These are phyloP conservation scores for Parnassius apollo DNA, from an alignment of 2,888 invertebrate genomes.

Conservation along the genomic window DNA sequence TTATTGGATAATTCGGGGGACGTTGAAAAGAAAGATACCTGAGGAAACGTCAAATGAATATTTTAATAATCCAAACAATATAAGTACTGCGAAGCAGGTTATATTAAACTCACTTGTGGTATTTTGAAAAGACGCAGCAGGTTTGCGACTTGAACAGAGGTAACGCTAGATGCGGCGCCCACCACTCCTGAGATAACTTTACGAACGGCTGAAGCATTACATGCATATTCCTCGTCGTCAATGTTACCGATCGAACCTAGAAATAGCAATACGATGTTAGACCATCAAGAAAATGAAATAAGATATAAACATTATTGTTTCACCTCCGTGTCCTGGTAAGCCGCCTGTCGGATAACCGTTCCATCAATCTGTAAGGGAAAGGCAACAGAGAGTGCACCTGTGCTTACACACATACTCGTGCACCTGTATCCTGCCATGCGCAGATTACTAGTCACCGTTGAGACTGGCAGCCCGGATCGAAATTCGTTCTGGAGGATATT, in stretches of 20 bases:
- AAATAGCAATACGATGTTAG: too few species aligned
- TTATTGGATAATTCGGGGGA: slow-evolving; percentile 96
- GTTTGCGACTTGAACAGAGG: slow-evolving; percentile 96
- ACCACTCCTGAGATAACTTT: slow-evolving; percentile 74
- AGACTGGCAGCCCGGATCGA: too few species aligned
- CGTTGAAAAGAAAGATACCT: slow-evolving; percentile 97
- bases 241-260: slow-evolving; percentile 96
- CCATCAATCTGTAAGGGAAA: too few species aligned
- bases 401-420: too few species aligned
- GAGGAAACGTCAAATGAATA: not conserved
- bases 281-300: too few species aligned
- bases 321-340: slow-evolving; percentile 84
- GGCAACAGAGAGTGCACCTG: too few species aligned
- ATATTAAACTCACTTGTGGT: slow-evolving; percentile 78
- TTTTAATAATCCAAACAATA: not conserved
- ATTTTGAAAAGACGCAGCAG: slow-evolving; percentile 93
- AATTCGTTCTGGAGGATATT: too few species aligned
- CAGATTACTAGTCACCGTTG: too few species aligned
- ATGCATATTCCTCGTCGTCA: slow-evolving; percentile 91
- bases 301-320: slow-evolving; percentile 29
- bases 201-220: slow-evolving; percentile 84
- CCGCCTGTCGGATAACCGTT: too few species aligned
- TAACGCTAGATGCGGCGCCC: slow-evolving; percentile 89
- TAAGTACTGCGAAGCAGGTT: not conserved
- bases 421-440: too few species aligned